Conservation (phyloP, 1,140 invertebrate genomes). For the Papilio xuthus region DNA sequence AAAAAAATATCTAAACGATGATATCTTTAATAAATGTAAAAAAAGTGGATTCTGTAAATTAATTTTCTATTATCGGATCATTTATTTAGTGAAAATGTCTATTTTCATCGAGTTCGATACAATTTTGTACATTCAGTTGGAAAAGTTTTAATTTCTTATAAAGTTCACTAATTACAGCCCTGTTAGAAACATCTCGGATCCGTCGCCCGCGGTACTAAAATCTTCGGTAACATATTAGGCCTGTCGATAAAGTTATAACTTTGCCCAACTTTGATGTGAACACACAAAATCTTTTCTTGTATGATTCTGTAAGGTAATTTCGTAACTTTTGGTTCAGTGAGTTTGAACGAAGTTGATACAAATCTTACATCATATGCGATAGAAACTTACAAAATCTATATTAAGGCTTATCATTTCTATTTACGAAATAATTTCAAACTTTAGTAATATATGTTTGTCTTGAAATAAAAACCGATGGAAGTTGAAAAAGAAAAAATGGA, state of each 20-base stretch:
- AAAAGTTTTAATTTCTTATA: neutral
- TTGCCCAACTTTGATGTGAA: slow-evolving; percentile 31
- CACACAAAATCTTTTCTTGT: slow-evolving; percentile 22
- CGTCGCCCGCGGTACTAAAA: slow-evolving; percentile 25
- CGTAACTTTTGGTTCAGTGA: neutral
- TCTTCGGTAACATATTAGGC: slow-evolving; percentile 27
- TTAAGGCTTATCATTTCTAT: slow-evolving; percentile 1
- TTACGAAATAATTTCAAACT: neutral
- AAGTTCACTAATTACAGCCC: neutral
- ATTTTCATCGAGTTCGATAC: neutral
- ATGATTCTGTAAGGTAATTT: slow-evolving; percentile 11
- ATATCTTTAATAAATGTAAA: neutral
- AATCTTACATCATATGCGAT: neutral
- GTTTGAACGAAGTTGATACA: neutral
- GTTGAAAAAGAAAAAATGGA: neutral
- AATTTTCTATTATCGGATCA: neutral
- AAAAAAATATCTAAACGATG: too few relatives aligned
- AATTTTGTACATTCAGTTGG: neutral
- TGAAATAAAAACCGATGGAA: neutral
- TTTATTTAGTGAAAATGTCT: neutral
- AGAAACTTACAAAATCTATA: neutral
- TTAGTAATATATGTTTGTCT: neutral
- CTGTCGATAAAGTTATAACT: slow-evolving; percentile 37
- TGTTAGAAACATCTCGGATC: slow-evolving; percentile 4
- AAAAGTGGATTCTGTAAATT: neutral